Evolutionary conservation across 2,888 invertebrate species (phyloP).

Genomic region (Macrosiphum euphorbiae): DNA sequence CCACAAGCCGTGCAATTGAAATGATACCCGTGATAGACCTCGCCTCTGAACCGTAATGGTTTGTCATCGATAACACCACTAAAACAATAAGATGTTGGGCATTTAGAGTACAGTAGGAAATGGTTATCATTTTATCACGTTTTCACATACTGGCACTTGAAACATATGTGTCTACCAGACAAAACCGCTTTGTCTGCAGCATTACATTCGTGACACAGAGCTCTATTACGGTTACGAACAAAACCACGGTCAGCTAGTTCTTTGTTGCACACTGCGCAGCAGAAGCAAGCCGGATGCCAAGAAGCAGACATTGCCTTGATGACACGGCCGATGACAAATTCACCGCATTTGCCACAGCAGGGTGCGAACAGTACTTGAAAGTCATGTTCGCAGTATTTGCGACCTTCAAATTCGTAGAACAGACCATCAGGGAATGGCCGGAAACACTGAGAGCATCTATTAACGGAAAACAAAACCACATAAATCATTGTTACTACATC

Average conservation of each 20-base stretch:
- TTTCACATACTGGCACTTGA: conserved; percentile 94
- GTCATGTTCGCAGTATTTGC: conserved; percentile 99
- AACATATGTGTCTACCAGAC: conserved; percentile 95
- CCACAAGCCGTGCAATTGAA: conserved; percentile 96
- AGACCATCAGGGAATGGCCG: conserved; percentile 97
- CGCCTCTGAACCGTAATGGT: conserved; percentile 91
- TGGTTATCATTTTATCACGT: not conserved
- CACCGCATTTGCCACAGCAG: conserved; percentile 88
- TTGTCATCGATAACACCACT: conserved; percentile 93
- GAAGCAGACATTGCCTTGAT: conserved; percentile 99
- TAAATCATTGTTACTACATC: not conserved
- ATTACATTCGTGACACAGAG: conserved; percentile 96
- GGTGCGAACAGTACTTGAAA: conserved; percentile 97
- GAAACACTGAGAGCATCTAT: conserved; percentile 98
- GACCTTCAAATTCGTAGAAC: conserved; percentile 98
- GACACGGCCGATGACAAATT: conserved; percentile 98
- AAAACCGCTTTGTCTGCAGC: conserved; percentile 95
- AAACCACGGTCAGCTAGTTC: conserved; percentile 97
- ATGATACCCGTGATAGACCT: conserved; percentile 99
- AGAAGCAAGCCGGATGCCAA: conserved; percentile 99
- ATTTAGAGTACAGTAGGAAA: not conserved
- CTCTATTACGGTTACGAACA: conserved; percentile 87
- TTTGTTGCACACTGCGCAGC: conserved; percentile 92
- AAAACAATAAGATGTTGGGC: conserved; percentile 66
- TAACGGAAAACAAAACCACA: not conserved